Base-by-base conservation (phyloP, 53 echinoderm and acorn worm genomes). In the Apostichopus leukothele region DNA sequence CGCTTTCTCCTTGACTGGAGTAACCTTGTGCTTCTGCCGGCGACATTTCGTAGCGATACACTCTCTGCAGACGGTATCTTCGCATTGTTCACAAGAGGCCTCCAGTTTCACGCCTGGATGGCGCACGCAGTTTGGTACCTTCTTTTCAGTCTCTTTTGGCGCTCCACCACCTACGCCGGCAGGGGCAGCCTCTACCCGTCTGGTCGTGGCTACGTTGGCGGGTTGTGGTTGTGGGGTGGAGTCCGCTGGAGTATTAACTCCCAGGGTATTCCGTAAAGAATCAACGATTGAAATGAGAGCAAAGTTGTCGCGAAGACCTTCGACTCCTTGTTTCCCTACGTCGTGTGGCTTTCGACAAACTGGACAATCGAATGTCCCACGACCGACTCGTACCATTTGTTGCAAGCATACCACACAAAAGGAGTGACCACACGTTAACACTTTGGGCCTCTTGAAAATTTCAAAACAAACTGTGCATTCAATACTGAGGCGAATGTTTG, bases 301-400 rank as follows among this genome's bases (percentile, higher is more conserved):
- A 55, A 21, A 87, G 60, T 87, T 87, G 10, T 87, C 88, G 9
- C 60, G 53, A 6, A 87, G 60, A 5, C 13, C 9, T 5, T 87
- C 75, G 10, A 87, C 88, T 4, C 88, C 75, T 39, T 5, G 18
- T 52, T 52, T 75, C 19, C 75, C 88, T 16, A 59, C 39, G 16
- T 22, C 21, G 14, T 67, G 27, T 11, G 0, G 53, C 75, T 87
- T 52, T 14, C 88, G 88, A 20, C 88, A 87, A 14, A 74, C 68
- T 74, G 88, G 88, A 8, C 88, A 87, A 23, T 87, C 5, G 53
- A 87, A 87, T 4, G 74, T 18, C 4, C 88, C 88, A 51, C 74
- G 27, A 3, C 88, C 75, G 7, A 87, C 88, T 22, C 54, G 74
- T 13, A 75, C 75, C 88, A 87, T 87, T n/a, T 87, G 88, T 19